Base-by-base conservation (phyloP, 2,113 vertebrate species). In the Phylloscopus whistleri region DNA sequence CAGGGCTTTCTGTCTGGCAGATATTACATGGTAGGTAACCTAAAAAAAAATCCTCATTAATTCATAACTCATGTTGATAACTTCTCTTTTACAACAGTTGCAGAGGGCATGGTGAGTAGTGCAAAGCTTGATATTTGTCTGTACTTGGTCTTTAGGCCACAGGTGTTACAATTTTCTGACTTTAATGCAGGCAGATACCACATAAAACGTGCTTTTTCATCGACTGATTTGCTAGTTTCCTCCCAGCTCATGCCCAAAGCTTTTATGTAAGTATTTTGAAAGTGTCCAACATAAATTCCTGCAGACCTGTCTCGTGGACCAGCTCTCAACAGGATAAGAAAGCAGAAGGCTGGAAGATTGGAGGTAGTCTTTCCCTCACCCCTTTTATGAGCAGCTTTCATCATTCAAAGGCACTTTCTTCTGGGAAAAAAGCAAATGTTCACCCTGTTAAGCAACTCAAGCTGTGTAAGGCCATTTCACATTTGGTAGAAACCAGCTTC, bases 21-120 rank as follows among this genome's bases (percentile, higher is more conserved):
- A 43, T 80, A 39, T 37, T 46, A 44, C 8, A 2, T 12, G 10
- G 8, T 19, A 59, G 10, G 13, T 48, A 78, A 67, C 13, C 6
- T 70, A 60, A 77, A 13, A 77, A 13, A 24, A 64, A 86, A 7
- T 26, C 69, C 30, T 68, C 30, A 37, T 59, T 84, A 41, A 60
- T 59, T 87, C 0, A 0, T 44, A 31, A 10, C 6, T 60, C 28
- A 12, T 56, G 28, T 43, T 5, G 2, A 55, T 73, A 86, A 51
- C 9, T 7, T 79, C 22, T 68, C 12, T 67, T 39, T 49, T 73
- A 67, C 21, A 72, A 21, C 28, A 67, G 35, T n/a, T 60, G 22
- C 14, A 58, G 55, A 81, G 31, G 14, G 13, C 31, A 46, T 63
- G 64, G 3, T 19, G 18, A 59, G 18, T 21, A 60, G 14, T 23